These are phyloP conservation scores for Sclerodermus sp. DNA, from an alignment of 2,888 invertebrate species.

Conservation along the genomic window DNA sequence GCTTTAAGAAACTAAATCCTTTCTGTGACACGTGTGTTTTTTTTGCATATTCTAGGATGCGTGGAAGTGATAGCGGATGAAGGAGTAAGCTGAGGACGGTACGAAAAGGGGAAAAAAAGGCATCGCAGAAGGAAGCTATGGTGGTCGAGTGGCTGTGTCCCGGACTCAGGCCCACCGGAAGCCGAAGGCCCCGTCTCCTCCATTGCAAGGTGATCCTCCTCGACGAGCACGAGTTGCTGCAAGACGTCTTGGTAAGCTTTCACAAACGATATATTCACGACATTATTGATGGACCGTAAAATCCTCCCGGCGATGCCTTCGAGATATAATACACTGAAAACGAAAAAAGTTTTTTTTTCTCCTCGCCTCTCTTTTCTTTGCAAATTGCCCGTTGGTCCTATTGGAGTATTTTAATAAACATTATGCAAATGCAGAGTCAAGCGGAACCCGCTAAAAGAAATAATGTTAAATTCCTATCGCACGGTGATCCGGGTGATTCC, in stretches of 20 bases:
- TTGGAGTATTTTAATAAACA: no score
- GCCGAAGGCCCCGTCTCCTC: conserved; percentile 66
- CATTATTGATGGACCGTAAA: conserved; percentile 15
- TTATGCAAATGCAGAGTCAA: no score
- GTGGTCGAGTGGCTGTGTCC: conserved; percentile 56
- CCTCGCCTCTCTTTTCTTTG: no score
- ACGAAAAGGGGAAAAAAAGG: conserved; percentile 5
- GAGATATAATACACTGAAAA: no score
- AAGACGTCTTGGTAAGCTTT: conserved; percentile 80
- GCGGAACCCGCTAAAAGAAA: no score
- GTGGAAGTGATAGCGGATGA: conserved; percentile 29
- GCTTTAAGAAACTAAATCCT: no score
- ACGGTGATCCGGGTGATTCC: no score
- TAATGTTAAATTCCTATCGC: no score
- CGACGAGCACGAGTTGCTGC: conserved; percentile 86
- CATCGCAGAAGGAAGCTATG: conserved; percentile 36
- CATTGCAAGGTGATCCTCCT: conserved; percentile 85
- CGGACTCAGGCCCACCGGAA: conserved; percentile 54
- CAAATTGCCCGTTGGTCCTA: no score
- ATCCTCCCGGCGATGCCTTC: background rate
- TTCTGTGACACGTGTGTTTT: no score
- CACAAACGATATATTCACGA: background rate
- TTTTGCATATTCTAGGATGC: conserved; percentile 32
- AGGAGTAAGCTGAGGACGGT: conserved; percentile 12
- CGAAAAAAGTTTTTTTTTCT: no score